Conservation (phyloP, 2,797 vertebrate species). For the Halcyon chelicuti region DNA sequence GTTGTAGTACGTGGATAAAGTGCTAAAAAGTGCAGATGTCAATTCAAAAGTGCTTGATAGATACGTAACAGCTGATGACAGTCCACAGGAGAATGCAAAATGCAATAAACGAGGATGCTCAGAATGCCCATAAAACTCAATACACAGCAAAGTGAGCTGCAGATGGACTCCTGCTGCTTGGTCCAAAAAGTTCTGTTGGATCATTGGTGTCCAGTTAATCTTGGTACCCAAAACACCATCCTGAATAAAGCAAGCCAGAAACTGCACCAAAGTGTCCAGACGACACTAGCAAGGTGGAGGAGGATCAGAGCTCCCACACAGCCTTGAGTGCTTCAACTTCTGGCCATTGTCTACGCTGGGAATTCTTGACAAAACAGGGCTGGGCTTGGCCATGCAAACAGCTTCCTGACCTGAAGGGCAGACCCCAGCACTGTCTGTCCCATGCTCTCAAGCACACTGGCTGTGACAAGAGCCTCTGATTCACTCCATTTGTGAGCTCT, state of each 20-base stretch:
- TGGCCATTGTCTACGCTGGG: not conserved
- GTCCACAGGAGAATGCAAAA: not conserved
- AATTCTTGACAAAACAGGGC: not conserved
- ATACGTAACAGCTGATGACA: not conserved
- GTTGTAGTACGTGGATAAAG: not conserved
- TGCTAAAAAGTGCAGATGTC: not conserved
- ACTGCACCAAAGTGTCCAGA: not conserved
- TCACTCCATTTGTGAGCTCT: not conserved
- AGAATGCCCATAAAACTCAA: not conserved
- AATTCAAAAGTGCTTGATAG: not conserved
- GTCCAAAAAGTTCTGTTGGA: not conserved
- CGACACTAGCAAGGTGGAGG: not conserved
- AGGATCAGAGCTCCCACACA: not conserved
- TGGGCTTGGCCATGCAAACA: not conserved
- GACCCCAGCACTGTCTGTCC: not conserved
- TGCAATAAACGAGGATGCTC: not conserved
- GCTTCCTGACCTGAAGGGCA: not conserved
- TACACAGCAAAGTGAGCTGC: not conserved
- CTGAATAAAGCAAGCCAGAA: not conserved
- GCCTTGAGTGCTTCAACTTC: not conserved
- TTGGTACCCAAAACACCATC: not conserved
- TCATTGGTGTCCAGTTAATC: accelerated
- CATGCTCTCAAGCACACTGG: not conserved
- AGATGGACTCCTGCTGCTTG: not conserved
- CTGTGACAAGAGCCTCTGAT: not conserved